Conservation (phyloP, 2,113 vertebrate genomes). For the Gobiocypris rarus region DNA sequence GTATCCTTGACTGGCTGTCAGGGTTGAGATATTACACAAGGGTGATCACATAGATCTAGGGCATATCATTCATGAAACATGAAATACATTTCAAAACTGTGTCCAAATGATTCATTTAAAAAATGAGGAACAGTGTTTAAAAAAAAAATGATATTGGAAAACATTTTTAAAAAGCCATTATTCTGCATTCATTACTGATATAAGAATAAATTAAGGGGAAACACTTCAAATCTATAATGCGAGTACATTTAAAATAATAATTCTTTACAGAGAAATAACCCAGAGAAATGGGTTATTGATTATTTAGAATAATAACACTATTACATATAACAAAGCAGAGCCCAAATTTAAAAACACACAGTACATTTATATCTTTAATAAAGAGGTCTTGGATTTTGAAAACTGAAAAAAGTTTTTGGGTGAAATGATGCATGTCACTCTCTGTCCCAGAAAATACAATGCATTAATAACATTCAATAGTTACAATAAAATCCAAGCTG, state of each 20-base stretch:
- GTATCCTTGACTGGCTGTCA: constrained; percentile 76
- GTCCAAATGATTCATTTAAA: background rate
- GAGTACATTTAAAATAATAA: background rate
- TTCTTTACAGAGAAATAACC: background rate
- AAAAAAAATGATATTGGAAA: too few species aligned
- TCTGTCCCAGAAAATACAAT: too few species aligned
- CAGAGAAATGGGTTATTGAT: background rate
- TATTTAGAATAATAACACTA: background rate
- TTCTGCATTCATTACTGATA: background rate
- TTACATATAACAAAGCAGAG: too few species aligned
- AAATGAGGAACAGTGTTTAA: too few species aligned
- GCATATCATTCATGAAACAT: background rate
- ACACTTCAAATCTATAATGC: background rate
- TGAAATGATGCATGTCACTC: too few species aligned
- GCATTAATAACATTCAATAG: background rate
- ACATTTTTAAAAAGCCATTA: background rate
- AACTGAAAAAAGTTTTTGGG: too few species aligned
- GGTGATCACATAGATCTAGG: constrained; percentile 27
- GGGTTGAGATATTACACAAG: constrained; percentile 71
- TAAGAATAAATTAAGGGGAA: too few species aligned
- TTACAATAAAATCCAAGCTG: background rate
- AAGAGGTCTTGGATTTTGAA: too few species aligned
- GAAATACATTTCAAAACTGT: background rate
- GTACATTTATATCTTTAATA: too few species aligned
- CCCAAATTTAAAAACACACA: background rate